A percentile compares a stretch with the other conserved stretches of the same genome.
Conservation (phyloP, 2,888 invertebrate species). For the Yponomeuta plumbellus region DNA sequence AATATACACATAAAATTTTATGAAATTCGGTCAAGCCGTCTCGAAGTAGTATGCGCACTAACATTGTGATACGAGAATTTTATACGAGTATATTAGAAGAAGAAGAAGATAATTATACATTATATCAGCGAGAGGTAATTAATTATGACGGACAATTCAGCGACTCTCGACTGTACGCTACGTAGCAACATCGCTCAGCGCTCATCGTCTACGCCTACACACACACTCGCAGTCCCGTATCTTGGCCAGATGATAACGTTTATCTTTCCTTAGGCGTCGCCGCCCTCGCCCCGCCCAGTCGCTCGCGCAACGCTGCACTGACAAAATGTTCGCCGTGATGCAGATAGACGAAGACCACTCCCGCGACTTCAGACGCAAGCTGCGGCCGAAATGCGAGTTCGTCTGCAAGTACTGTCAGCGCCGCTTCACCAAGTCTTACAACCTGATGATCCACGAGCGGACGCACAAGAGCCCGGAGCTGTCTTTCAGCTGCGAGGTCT, state of each 20-base stretch:
- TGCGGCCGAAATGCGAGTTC: slow-evolving; percentile 97
- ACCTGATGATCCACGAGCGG: slow-evolving; percentile 98
- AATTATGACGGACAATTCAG: too few species aligned
- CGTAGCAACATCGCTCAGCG: too few species aligned
- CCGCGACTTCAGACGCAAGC: slow-evolving; percentile 90
- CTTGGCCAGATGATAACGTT: slow-evolving; percentile 13
- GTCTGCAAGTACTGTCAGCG: slow-evolving; percentile 98
- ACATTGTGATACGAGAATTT: too few species aligned
- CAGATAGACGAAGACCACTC: slow-evolving; percentile 92
- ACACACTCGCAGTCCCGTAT: background rate
- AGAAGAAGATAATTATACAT: too few species aligned
- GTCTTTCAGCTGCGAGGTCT: slow-evolving; percentile 97
- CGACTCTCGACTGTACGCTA: too few species aligned
- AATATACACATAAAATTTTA: too few species aligned
- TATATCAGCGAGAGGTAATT: too few species aligned
- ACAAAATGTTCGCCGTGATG: slow-evolving; percentile 93
- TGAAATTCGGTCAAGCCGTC: too few species aligned
- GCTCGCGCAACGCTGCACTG: slow-evolving; percentile 67
- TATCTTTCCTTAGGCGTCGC: slow-evolving; percentile 40
- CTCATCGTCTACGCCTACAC: background rate
- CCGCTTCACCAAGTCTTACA: slow-evolving; percentile 98
- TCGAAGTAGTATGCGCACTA: too few species aligned
- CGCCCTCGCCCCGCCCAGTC: slow-evolving; percentile 67
- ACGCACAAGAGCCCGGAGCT: slow-evolving; percentile 98
- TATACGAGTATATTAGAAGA: too few species aligned